A percentile compares a stretch with the other conserved stretches of the same genome.
Conservation (phyloP, 2,888 invertebrate genomes). For the Drosophila ustulata region DNA sequence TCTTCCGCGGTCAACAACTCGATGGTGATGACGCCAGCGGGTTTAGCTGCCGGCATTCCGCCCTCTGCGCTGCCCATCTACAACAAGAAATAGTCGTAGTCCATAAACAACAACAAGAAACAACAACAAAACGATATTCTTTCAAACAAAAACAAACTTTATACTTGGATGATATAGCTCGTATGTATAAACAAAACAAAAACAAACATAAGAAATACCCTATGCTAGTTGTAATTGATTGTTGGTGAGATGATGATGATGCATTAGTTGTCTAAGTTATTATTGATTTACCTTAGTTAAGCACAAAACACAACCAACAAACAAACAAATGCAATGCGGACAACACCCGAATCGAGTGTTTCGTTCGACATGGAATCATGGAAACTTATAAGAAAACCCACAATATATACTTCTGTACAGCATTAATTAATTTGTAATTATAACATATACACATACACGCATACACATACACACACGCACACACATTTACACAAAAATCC, state of each 20-base stretch:
- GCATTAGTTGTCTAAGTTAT: constrained; percentile 66
- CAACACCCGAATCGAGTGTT: neutral
- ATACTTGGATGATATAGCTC: constrained; percentile 10
- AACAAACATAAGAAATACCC: constrained; percentile 10
- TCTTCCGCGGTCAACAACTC: constrained; percentile 24
- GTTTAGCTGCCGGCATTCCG: constrained; percentile 32
- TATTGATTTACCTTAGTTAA: constrained; percentile 63
- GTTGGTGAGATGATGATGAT: constrained; percentile 53
- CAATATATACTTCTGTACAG: constrained; percentile 65
- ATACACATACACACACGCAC: constrained; percentile 5
- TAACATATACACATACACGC: constrained; percentile 35
- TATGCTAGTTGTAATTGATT: constrained; percentile 59
- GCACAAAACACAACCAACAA: constrained; percentile 24
- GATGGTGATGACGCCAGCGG: constrained; percentile 36
- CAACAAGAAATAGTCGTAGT: constrained; percentile 64
- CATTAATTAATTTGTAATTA: constrained; percentile 79
- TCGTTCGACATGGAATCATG: constrained; percentile 7
- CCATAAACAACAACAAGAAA: constrained; percentile 4
- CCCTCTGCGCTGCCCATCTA: constrained; percentile 62
- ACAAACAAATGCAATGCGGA: constrained; percentile 5
- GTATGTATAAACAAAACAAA: constrained; percentile 41
- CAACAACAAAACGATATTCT: constrained; percentile 1
- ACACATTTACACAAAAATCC: constrained; percentile 19
- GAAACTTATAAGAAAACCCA: constrained; percentile 11
- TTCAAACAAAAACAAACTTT: constrained; percentile 1